Percentiles rank a stretch among this genome's conserved stretches.
phyloP scores from a whole-genome alignment of 2,888 invertebrate genomes.

The Hofmannophila pseudospretella region DNA sequence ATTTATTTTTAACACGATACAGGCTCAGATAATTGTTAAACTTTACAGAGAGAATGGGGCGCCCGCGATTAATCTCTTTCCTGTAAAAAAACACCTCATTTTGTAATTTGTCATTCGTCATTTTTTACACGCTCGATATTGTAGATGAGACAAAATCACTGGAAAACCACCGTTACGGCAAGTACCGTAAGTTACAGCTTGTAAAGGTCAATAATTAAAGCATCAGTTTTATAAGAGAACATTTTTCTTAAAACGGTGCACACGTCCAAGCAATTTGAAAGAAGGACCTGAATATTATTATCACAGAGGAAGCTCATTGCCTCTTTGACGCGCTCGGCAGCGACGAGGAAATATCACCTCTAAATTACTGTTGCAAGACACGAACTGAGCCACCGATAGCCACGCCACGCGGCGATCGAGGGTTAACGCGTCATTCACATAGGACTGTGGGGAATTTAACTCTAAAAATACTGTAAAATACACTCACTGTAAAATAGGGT shows the following conservation, averaged over 20 bases:
- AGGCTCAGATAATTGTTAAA: neutral
- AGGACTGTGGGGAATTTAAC: too few species aligned
- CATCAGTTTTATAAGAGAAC: constrained; percentile 41
- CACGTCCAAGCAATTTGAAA: constrained; percentile 55
- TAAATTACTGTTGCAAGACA: constrained; percentile 36
- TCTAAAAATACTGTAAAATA: too few species aligned
- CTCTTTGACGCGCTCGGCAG: constrained; percentile 38
- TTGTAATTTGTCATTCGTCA: too few species aligned
- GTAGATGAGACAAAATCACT: too few species aligned
- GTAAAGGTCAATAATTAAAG: constrained; percentile 47
- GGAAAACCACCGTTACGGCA: too few species aligned
- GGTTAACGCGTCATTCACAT: neutral
- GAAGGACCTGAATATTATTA: constrained; percentile 52
- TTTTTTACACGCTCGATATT: too few species aligned
- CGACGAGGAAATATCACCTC: constrained; percentile 38
- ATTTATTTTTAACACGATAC: constrained; percentile 13
- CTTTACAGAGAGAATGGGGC: neutral
- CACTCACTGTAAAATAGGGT: too few species aligned
- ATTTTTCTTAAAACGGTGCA: constrained; percentile 45
- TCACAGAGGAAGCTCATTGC: constrained; percentile 38
- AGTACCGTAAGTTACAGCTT: too few species aligned
- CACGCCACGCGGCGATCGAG: neutral
- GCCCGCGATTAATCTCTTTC: too few species aligned
- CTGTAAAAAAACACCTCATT: too few species aligned
- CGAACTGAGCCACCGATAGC: constrained; percentile 1